Conservation (phyloP, 2,113 vertebrate genomes). For the Mixornis gularis region DNA sequence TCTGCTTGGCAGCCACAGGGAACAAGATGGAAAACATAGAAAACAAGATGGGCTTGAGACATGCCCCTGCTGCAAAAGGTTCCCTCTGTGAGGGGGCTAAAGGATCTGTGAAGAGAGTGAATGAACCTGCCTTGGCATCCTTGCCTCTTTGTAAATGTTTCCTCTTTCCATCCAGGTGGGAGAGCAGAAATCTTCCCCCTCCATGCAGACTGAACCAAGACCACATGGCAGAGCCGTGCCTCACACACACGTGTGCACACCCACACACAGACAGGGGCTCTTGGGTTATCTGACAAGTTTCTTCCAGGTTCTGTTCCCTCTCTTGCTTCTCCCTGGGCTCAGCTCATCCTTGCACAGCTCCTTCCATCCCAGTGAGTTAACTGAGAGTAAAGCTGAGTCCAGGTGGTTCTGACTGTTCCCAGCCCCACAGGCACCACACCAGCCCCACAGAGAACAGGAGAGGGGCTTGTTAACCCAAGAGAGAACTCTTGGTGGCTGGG, state of each 20-base stretch:
- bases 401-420: background rate
- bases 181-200: background rate
- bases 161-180: background rate
- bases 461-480: background rate
- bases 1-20: background rate
- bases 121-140: background rate
- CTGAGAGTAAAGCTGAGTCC: background rate
- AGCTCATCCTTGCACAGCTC: background rate
- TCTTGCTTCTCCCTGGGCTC: background rate
- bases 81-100: background rate
- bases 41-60: background rate
- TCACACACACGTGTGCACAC: background rate
- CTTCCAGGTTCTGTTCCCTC: background rate
- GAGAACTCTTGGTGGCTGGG: background rate
- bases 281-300: background rate
- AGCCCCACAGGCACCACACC: background rate
- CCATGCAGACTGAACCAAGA: background rate
- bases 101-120: background rate
- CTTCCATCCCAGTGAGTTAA: background rate
- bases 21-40: background rate
- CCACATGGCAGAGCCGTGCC: background rate
- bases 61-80: background rate
- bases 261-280: background rate
- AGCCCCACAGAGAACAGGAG: background rate
- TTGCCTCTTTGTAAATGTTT: background rate